Percentiles rank a stretch among this genome's conserved stretches.
Conservation (phyloP, 2,797 vertebrate genomes). For the Enteromius treurensis region DNA sequence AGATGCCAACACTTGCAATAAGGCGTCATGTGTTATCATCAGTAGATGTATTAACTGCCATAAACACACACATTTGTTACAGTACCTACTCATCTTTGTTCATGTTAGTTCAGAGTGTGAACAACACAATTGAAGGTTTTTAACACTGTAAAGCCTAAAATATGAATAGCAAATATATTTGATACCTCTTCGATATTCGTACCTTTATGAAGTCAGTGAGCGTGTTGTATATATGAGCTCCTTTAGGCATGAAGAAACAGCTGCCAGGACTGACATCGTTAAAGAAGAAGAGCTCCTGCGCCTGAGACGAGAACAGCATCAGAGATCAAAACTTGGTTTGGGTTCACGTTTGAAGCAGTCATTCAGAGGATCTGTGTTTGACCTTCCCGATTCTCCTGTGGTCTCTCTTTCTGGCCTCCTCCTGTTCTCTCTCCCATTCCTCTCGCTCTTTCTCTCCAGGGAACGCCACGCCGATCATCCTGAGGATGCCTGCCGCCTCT, state of each 20-base stretch:
- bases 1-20: too few species aligned
- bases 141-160: neutral
- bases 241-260: constrained; percentile 94
- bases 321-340: neutral
- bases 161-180: neutral
- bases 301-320: constrained; percentile 68
- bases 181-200: too few species aligned
- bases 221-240: constrained; percentile 87
- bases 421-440: constrained; percentile 82
- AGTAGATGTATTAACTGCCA: too few species aligned
- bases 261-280: constrained; percentile 92
- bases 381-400: constrained; percentile 91
- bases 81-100: too few species aligned
- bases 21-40: too few species aligned
- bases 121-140: too few species aligned
- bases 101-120: too few species aligned
- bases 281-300: constrained; percentile 94
- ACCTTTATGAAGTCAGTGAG: constrained; percentile 81
- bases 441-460: constrained; percentile 73
- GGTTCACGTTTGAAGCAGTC: neutral
- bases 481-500: constrained; percentile 71
- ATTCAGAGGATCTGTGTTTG: neutral
- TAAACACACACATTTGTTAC: too few species aligned
- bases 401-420: constrained; percentile 81
- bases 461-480: constrained; percentile 85